Conservation (phyloP, 2,888 invertebrate genomes). For the Hyposoter dolosus region DNA sequence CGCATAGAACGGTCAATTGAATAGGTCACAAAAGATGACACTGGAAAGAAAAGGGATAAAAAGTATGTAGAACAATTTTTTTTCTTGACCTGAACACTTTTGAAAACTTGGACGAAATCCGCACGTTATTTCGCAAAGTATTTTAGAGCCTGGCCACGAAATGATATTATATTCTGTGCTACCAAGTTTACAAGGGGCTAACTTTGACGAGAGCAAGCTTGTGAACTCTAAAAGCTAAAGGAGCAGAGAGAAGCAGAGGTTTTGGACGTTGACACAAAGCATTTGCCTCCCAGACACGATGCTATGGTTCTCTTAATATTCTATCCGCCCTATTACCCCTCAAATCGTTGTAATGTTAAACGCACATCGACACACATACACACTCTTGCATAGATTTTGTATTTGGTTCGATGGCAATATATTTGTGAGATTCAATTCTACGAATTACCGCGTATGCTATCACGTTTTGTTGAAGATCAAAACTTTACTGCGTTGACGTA, state of each 20-base stretch:
- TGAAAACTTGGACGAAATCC: not conserved
- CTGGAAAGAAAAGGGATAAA: too few species aligned
- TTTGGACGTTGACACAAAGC: constrained; percentile 42
- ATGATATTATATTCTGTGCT: constrained; percentile 35
- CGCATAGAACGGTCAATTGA: not conserved
- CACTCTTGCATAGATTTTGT: not conserved
- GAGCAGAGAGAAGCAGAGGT: constrained; percentile 33
- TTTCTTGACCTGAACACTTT: not conserved
- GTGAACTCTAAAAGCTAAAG: constrained; percentile 40
- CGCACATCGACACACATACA: constrained; percentile 24
- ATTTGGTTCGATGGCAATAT: not conserved
- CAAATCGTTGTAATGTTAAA: constrained; percentile 50
- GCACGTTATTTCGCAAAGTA: not conserved
- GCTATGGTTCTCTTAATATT: not conserved
- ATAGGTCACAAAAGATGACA: not conserved
- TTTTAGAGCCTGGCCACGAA: constrained; percentile 26
- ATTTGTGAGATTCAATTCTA: not conserved
- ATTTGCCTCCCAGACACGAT: not conserved
- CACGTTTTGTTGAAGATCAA: constrained; percentile 12
- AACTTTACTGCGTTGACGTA: not conserved
- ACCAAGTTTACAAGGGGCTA: constrained; percentile 42
- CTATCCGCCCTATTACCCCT: constrained; percentile 1
- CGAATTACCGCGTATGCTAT: constrained; percentile 14
- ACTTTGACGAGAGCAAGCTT: constrained; percentile 8
- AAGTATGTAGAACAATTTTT: not conserved